Evolutionary conservation across 2,888 invertebrate genomes (phyloP).

Genomic region (Nemotelus pantherinus): DNA sequence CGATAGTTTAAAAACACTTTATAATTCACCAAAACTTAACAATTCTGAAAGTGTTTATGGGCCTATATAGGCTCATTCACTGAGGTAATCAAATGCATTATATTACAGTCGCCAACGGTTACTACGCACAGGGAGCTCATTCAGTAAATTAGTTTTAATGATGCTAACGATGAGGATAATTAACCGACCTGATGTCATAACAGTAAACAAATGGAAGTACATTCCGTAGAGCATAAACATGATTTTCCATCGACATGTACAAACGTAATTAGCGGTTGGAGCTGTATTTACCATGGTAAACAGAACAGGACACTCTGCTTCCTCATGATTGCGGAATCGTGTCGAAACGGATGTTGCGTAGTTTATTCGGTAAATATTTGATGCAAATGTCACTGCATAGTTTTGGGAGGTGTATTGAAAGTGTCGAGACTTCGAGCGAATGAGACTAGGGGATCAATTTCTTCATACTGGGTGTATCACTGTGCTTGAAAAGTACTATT

Average conservation of each 20-base stretch:
- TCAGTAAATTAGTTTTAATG: slow-evolving; percentile 49
- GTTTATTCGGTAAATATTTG: slow-evolving; percentile 24
- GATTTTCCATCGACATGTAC: slow-evolving; percentile 41
- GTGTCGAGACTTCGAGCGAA: no score
- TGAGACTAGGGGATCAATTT: no score
- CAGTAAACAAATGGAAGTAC: slow-evolving; percentile 37
- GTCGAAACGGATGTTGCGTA: slow-evolving; percentile 31
- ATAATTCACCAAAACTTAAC: not conserved
- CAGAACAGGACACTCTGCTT: slow-evolving; percentile 8
- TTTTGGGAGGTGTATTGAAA: no score
- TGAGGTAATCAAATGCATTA: slow-evolving; percentile 26
- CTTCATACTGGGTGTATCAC: no score
- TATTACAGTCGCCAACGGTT: slow-evolving; percentile 1
- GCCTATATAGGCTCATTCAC: slow-evolving; percentile 25
- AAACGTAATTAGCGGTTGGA: slow-evolving; percentile 49
- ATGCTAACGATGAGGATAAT: slow-evolving; percentile 46
- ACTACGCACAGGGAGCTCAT: slow-evolving; percentile 16
- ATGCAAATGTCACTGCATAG: no score
- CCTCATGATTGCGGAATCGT: slow-evolving; percentile 45
- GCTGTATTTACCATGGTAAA: slow-evolving; percentile 31
- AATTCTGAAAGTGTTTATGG: slow-evolving; percentile 33
- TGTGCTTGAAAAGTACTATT: no score
- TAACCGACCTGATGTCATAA: slow-evolving; percentile 35
- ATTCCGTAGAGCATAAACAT: slow-evolving; percentile 37
- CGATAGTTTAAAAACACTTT: no score